Evolutionary conservation across 2,113 vertebrate genomes (phyloP).

Genomic region (Nasalis larvatus): DNA sequence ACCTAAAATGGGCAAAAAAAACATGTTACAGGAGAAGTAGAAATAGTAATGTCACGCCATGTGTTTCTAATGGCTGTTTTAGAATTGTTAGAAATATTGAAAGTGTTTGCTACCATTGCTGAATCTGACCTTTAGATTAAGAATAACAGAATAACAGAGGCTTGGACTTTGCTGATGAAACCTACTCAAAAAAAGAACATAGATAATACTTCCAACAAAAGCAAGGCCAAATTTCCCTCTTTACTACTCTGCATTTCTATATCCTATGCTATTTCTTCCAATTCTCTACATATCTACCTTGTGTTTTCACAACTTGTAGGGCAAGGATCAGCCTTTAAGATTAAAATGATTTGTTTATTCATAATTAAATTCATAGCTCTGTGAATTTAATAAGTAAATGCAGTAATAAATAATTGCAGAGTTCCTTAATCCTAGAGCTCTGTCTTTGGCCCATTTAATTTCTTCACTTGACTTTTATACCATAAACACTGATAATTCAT

Average conservation of each 20-base stretch:
- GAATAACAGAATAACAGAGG: not conserved
- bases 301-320: not conserved
- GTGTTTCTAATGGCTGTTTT: not conserved
- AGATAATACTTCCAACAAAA: not conserved
- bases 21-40: not conserved
- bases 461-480: not conserved
- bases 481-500: not conserved
- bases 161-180: not conserved
- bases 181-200: not conserved
- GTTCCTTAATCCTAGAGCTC: not conserved
- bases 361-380: not conserved
- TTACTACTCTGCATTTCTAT: not conserved
- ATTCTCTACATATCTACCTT: not conserved
- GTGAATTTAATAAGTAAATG: not conserved
- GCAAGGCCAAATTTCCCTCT: not conserved
- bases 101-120: not conserved
- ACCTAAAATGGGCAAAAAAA: not conserved
- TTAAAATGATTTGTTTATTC: not conserved
- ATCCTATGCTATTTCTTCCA: not conserved
- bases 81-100: not conserved
- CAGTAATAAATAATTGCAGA: not conserved
- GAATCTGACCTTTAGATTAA: not conserved
- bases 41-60: not conserved
- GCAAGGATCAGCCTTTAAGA: not conserved
- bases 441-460: constrained; percentile 7